These are phyloP conservation scores for Whitmania pigra DNA, from an alignment of 1,140 invertebrate genomes.

Conservation along the genomic window DNA sequence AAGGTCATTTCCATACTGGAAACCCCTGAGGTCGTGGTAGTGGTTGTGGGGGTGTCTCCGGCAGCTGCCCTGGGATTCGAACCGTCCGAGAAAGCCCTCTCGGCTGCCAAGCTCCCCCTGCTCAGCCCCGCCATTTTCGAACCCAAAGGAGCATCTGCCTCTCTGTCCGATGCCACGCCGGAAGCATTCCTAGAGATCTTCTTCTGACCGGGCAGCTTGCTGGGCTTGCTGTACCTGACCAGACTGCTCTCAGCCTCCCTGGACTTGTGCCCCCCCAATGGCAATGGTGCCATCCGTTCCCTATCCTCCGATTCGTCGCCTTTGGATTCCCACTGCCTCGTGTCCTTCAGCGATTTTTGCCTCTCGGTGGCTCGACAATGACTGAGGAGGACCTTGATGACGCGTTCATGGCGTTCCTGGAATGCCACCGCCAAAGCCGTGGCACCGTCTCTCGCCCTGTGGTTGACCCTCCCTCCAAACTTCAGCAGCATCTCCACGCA, in stretches of 20 bases:
- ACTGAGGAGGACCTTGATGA: constrained; percentile 68
- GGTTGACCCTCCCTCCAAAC: constrained; percentile 59
- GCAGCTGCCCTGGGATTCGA: neutral
- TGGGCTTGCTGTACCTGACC: neutral
- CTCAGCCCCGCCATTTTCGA: neutral
- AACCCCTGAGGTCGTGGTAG: constrained; percentile 13
- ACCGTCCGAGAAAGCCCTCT: neutral
- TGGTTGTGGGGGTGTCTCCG: neutral
- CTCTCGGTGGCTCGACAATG: constrained; percentile 83
- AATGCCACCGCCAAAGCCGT: constrained; percentile 82
- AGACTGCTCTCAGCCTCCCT: neutral
- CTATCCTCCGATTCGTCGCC: neutral
- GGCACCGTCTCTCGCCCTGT: constrained; percentile 84
- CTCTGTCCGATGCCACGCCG: neutral
- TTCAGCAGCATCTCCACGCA: constrained; percentile 61
- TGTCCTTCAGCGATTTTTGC: constrained; percentile 60
- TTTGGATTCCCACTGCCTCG: constrained; percentile 59
- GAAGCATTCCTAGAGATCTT: constrained; percentile 42
- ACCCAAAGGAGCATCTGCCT: too few species aligned
- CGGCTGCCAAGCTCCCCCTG: neutral
- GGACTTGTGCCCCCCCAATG: neutral
- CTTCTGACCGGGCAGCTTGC: neutral
- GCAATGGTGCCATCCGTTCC: too few species aligned
- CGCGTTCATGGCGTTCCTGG: constrained; percentile 85
- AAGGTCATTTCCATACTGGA: constrained; percentile 18